phyloP scores from a whole-genome alignment of 2,797 vertebrate species.

The Melanotaenia nigrans region DNA sequence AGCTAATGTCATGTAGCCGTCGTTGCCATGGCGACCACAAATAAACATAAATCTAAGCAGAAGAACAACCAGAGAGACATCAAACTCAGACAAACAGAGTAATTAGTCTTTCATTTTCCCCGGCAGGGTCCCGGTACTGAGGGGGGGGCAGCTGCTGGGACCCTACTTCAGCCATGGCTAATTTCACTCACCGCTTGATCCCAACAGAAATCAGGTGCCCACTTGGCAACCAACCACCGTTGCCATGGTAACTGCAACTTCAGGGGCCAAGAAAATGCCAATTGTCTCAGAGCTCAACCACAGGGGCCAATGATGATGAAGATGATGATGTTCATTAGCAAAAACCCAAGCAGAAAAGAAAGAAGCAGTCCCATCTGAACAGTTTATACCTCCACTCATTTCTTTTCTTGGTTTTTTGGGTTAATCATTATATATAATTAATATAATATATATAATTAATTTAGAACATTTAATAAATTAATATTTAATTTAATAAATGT shows the following conservation, averaged over 20 bases:
- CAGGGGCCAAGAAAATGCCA: constrained; percentile 62
- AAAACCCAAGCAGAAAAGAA: background rate
- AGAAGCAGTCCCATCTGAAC: constrained; percentile 3
- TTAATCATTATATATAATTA: too few species aligned
- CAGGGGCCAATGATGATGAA: constrained; percentile 29
- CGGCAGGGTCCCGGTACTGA: constrained; percentile 60
- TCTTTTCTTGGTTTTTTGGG: background rate
- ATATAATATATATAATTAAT: too few species aligned
- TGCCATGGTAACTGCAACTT: constrained; percentile 75
- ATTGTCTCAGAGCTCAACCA: constrained; percentile 57
- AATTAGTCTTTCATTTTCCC: constrained; percentile 78
- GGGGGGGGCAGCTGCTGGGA: constrained; percentile 66
- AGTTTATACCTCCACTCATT: background rate
- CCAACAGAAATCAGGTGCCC: constrained; percentile 74
- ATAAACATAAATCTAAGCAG: constrained; percentile 21
- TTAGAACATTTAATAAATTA: too few species aligned
- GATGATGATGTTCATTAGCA: constrained; percentile 12
- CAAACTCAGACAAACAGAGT: constrained; percentile 56
- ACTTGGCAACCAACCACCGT: constrained; percentile 64
- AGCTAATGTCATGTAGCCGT: too few species aligned
- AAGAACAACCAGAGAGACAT: constrained; percentile 48
- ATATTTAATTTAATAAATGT: background rate
- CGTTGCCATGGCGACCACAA: too few species aligned
- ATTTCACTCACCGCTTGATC: constrained; percentile 79
- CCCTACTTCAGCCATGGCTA: constrained; percentile 73